Evolutionary conservation across 1,140 invertebrate genomes (phyloP), one percentile per base, ranked within the genome.

Genomic region (Aphis craccivora): DNA sequence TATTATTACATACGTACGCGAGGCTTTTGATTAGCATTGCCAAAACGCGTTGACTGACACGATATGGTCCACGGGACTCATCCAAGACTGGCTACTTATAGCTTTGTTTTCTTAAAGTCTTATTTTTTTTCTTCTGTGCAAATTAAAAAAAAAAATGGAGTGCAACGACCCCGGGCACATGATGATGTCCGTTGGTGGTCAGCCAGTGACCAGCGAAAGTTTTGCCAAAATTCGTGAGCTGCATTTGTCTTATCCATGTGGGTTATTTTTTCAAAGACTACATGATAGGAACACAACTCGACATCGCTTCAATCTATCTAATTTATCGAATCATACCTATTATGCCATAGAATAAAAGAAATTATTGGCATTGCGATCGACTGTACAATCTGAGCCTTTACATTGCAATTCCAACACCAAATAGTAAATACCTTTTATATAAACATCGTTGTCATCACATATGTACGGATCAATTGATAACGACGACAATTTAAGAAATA

Each of bases 131-230:
- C 35, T 23, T 84, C 48, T 20, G 81, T 43, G 23, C 37, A n/a
- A 67, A 60, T 67, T 20, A 43, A 67, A 90, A 90, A 53, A 51
- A 53, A 91, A 48, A 48, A 35, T 14, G 20, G 45, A 86, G 91
- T 93, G 20, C 91, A 93, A 86, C 81, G 91, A 84, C 35, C 91
- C 35, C 23, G 76, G 5, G 45, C 35, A 67, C 25, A 20, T 55
- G 86, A 89, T 37, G 88, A 22, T 76, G 60, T 55, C 88, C 35
- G 91, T 86, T 93, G 91, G 76, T 93, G 91, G 91, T 86, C 91
- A 35, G 91, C 91, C 91, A 93, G 91, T 86, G 76, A 51, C 91
- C 91, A 55, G 35, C 55, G 76, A 53, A 43, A 55, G 91, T 86
- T 86, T 86, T 93, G 91, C 91, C 91, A 93, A 93, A 92, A 93